Percentiles rank a stretch among this genome's conserved stretches.
These are phyloP conservation scores for Halcyon malimbica DNA, from an alignment of 2,113 vertebrate species.

Conservation along the genomic window DNA sequence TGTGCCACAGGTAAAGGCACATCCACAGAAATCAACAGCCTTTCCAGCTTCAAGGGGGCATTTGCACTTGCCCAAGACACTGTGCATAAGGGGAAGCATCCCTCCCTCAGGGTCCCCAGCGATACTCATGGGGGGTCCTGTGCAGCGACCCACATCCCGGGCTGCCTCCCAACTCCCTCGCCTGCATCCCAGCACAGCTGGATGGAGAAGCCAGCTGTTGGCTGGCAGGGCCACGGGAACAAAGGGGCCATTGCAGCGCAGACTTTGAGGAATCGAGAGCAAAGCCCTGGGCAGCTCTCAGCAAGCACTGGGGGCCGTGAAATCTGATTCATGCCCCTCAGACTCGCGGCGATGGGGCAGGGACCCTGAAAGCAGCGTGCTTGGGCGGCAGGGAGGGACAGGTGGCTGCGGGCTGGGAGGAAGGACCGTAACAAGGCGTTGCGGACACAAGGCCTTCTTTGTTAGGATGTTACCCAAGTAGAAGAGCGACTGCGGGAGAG, in stretches of 20 bases:
- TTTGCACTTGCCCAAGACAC: neutral
- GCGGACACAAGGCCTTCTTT: constrained; percentile 20
- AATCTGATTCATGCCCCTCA: neutral
- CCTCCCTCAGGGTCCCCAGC: neutral
- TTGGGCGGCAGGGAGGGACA: neutral
- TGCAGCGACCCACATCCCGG: neutral
- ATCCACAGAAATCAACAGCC: neutral
- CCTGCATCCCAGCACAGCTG: neutral
- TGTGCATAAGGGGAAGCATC: neutral
- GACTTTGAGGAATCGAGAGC: neutral
- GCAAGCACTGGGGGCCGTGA: neutral
- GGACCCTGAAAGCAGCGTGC: neutral
- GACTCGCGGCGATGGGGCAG: accelerated
- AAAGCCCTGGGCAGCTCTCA: neutral
- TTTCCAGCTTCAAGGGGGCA: neutral
- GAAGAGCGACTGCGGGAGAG: neutral
- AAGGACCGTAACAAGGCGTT: neutral
- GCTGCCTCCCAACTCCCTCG: neutral
- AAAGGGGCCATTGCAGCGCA: neutral
- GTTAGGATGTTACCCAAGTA: neutral
- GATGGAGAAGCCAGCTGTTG: neutral
- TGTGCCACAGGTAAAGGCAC: neutral
- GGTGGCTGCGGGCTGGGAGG: neutral
- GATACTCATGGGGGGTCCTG: accelerated
- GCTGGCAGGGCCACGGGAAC: neutral